Base-by-base conservation (phyloP, 1,140 invertebrate species). In the Dermatophagoides farinae region DNA sequence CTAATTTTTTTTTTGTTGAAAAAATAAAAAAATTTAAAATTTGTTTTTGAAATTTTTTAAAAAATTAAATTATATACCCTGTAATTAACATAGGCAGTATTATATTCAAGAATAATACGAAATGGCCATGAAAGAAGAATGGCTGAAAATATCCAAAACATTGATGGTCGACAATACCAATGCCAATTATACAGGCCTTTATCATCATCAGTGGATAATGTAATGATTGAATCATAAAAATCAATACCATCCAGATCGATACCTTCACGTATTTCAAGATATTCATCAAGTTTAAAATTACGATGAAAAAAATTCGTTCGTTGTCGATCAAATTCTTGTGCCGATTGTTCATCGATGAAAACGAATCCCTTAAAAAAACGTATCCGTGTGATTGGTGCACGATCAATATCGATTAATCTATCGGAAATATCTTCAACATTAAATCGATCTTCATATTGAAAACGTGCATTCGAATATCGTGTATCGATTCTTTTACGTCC, bases 251-350 rank as follows among this genome's bases (percentile, higher is more conserved):
- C 77, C 14, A 90, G 74, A 70, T 88, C 86, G 52, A 90, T 76
- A 12, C 86, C 85, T 68, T 90, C 87, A 5, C 83, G 72, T 78
- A 86, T 87, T 73, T 90, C 86, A 82, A 88, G 84, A 70, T 88
- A 88, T 71, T 88, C 85, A 67, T 88, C 86, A 50, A 80, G 77
- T 18, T 81, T 69, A 71, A 86, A 85, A 71, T 88, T 79, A 57
- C 86, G 83, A 37, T 59, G 61, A 66, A 88, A 88, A 71, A 90
- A 90, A 64, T 82, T 73, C 14, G 82, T 79, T 62, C 86, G 74
- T 67, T 88, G 84, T 64, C 86, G 83, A 68, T 88, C 85, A 68
- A 88, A 90, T 71, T 89, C 85, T 25, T 61, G 62, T 23, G 67
- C 67, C 5, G 67, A 65, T 44, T 64, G 62, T 40, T 67, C 43